Conservation (phyloP, 2,113 vertebrate genomes). For the Bettongia penicillata region DNA sequence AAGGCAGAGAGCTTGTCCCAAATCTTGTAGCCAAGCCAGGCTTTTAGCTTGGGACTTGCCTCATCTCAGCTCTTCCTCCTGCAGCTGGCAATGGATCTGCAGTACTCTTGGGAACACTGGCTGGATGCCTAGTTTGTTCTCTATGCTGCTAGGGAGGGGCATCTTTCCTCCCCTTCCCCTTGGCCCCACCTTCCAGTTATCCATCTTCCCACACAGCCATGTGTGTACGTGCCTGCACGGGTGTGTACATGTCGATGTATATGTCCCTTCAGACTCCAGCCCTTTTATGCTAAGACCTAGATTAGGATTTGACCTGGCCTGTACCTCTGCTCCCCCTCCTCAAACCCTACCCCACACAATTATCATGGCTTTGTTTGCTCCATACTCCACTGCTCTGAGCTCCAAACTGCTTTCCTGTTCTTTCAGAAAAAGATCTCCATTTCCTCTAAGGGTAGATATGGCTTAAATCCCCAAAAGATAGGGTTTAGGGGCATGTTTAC, state of each 20-base stretch:
- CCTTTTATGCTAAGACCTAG: neutral
- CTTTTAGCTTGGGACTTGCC: neutral
- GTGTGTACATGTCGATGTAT: neutral
- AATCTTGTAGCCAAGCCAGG: neutral
- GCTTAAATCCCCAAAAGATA: neutral
- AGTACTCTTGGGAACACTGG: neutral
- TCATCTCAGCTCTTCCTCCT: neutral
- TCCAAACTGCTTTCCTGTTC: conserved; percentile 10
- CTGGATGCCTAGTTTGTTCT: neutral
- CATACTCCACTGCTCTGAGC: neutral
- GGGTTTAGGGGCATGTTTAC: neutral
- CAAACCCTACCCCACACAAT: neutral
- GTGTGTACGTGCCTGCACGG: neutral
- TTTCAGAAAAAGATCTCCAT: neutral
- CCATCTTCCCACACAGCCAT: conserved; percentile 12
- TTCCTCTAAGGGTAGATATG: conserved; percentile 7
- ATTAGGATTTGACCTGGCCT: neutral
- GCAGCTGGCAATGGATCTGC: neutral
- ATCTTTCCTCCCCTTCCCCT: conserved; percentile 13
- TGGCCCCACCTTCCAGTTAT: neutral
- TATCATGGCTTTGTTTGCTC: neutral
- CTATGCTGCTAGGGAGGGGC: neutral
- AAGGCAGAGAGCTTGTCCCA: neutral
- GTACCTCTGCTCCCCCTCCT: neutral
- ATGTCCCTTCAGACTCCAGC: neutral